These are phyloP conservation scores for Dysmachus trigonus DNA, from an alignment of 2,888 invertebrate species.

Conservation along the genomic window DNA sequence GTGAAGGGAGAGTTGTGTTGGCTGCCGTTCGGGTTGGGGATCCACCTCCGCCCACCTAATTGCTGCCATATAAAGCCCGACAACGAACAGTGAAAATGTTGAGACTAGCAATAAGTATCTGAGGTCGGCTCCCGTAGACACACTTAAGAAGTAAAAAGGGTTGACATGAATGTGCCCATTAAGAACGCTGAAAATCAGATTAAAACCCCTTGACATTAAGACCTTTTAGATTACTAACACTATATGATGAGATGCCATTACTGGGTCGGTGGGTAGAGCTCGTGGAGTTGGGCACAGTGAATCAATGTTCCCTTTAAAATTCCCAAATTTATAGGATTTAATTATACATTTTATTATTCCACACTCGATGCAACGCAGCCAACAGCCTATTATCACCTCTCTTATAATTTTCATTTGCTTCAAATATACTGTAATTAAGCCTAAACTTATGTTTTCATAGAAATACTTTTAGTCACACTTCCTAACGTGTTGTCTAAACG, in stretches of 20 bases:
- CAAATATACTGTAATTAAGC: background rate
- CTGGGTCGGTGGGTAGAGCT: background rate
- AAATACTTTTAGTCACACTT: background rate
- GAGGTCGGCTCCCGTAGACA: constrained; percentile 11
- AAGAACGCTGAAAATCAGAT: constrained; percentile 49
- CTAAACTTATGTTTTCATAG: background rate
- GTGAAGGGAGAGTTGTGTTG: background rate
- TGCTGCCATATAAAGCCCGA: constrained; percentile 31
- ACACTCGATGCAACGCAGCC: background rate
- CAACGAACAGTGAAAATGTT: constrained; percentile 44
- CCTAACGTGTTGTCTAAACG: background rate
- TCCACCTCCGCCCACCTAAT: background rate
- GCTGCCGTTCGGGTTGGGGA: background rate
- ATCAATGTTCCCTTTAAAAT: background rate
- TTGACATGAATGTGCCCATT: constrained; percentile 42
- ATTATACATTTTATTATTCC: constrained; percentile 46
- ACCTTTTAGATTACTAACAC: constrained; percentile 48
- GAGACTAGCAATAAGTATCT: constrained; percentile 47
- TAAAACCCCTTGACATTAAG: constrained; percentile 49
- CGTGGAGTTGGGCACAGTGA: background rate
- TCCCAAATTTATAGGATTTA: constrained; percentile 46
- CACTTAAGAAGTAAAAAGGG: constrained; percentile 40
- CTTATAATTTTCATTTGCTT: constrained; percentile 9
- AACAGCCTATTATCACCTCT: background rate
- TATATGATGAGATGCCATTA: constrained; percentile 33